Conservation (phyloP, 2,888 invertebrate genomes). For the Junonia oenone region DNA sequence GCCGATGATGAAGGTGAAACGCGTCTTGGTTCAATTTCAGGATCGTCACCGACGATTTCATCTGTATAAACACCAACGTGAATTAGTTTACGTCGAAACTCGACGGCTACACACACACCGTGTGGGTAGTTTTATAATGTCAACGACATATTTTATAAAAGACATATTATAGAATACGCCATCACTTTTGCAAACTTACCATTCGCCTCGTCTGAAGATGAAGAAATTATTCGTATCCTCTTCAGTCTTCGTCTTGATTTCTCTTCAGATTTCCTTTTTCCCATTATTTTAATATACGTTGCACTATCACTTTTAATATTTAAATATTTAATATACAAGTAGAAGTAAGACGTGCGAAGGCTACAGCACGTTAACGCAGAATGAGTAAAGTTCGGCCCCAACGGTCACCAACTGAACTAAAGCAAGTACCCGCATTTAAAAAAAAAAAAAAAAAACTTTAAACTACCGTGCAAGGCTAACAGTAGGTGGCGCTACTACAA, state of each 20-base stretch:
- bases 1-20: background rate
- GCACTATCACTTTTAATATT: no score
- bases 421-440: no score
- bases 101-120: background rate
- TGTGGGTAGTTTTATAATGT: background rate
- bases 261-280: background rate
- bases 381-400: no score
- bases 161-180: background rate
- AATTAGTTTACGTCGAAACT: background rate
- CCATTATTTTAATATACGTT: background rate
- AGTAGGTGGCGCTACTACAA: no score
- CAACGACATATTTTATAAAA: background rate
- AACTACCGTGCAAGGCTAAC: no score
- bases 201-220: background rate
- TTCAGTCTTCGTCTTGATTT: background rate
- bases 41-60: background rate
- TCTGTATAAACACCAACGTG: background rate
- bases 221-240: background rate
- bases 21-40: background rate
- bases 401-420: no score
- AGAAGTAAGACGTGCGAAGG: background rate
- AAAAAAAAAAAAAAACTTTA: no score
- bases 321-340: no score
- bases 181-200: background rate
- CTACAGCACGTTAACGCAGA: background rate